These are phyloP conservation scores for Otocyon megalotis DNA, from an alignment of 2,113 vertebrate species.

Conservation along the genomic window DNA sequence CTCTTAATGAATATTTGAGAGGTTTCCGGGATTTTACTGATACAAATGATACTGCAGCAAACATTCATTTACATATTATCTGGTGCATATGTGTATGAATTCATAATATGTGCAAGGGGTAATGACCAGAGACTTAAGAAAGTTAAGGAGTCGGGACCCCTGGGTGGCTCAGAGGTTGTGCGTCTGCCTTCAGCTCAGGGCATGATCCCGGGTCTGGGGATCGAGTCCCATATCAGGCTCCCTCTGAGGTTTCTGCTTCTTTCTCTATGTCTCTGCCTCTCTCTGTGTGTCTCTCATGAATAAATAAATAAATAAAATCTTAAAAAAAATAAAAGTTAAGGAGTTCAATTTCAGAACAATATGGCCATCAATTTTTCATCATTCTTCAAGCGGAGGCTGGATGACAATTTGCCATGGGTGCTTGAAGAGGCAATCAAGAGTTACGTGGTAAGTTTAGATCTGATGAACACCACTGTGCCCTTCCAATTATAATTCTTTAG, in stretches of 20 bases:
- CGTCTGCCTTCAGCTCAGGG: no score
- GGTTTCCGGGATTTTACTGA: not conserved
- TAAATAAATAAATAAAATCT: no score
- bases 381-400: not conserved
- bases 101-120: not conserved
- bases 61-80: not conserved
- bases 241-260: no score
- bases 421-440: not conserved
- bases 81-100: not conserved
- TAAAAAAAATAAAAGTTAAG: not conserved
- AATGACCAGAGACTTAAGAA: not conserved
- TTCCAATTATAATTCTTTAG: not conserved
- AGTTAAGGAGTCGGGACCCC: not conserved
- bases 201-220: no score
- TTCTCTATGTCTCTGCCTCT: no score
- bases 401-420: not conserved
- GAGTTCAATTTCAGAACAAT: not conserved
- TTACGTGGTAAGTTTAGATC: not conserved
- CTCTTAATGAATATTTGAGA: not conserved
- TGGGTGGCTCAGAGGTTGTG: no score
- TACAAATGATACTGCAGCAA: not conserved
- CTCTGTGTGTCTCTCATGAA: no score
- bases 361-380: not conserved
- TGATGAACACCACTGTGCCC: not conserved
- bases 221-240: no score